Percentiles rank a stretch among this genome's conserved stretches.
These are phyloP conservation scores for Bufo gargarizans DNA, from an alignment of 2,113 vertebrate genomes.

Conservation along the genomic window DNA sequence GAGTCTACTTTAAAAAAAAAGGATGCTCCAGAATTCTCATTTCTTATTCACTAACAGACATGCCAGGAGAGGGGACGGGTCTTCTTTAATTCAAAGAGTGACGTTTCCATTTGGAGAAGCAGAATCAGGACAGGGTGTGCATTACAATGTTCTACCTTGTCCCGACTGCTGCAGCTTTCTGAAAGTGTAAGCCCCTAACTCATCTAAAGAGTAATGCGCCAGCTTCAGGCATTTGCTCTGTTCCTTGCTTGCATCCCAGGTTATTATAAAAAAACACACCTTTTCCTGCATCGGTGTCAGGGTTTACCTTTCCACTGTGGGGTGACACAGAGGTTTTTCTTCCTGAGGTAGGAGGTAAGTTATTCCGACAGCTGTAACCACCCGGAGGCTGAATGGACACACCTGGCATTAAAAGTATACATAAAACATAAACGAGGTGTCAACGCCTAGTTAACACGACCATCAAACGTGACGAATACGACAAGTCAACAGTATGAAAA, in stretches of 20 bases:
- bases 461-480: background rate
- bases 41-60: no score
- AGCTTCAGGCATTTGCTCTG: background rate
- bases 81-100: no score
- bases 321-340: conserved; percentile 92
- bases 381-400: conserved; percentile 93
- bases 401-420: conserved; percentile 70
- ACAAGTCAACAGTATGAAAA: background rate
- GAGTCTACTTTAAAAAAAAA: no score
- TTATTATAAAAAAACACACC: background rate
- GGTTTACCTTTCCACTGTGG: conserved; percentile 90
- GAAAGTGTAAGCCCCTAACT: no score
- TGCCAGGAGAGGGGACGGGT: no score
- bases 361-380: conserved; percentile 95
- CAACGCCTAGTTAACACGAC: background rate
- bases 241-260: background rate
- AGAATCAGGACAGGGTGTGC: no score
- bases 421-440: background rate
- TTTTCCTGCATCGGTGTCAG: background rate
- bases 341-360: conserved; percentile 97
- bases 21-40: no score
- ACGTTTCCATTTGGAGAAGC: no score
- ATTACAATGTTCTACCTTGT: no score
- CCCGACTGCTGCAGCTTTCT: no score
- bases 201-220: no score